phyloP scores from a whole-genome alignment of 2,113 vertebrate species.

The Sylvia atricapilla region DNA sequence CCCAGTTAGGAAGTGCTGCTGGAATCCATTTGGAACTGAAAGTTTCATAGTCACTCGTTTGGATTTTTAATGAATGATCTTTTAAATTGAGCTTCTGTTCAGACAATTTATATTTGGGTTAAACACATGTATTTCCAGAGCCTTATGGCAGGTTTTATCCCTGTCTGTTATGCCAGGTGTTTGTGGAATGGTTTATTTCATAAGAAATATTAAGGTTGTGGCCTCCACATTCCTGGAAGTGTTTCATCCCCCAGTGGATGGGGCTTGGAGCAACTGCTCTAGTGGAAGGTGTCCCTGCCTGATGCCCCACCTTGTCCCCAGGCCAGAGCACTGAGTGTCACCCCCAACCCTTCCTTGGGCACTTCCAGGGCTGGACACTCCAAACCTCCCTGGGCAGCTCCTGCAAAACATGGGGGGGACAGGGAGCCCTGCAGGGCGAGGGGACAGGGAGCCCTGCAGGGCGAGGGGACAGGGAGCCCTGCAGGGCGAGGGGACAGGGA shows the following conservation, averaged over 20 bases:
- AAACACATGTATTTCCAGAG: accelerated
- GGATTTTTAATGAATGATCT: not conserved
- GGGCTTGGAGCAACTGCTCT: accelerated
- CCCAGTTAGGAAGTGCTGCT: not conserved
- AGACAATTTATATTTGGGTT: not conserved
- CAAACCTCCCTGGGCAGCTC: too few species aligned
- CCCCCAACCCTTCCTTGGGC: too few species aligned
- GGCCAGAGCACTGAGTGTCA: too few species aligned
- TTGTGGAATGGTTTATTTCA: not conserved
- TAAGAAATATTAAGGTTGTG: not conserved
- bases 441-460: too few species aligned
- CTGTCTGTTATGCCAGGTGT: not conserved
- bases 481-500: too few species aligned
- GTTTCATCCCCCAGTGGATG: not conserved
- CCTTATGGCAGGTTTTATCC: not conserved
- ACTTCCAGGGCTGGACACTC: too few species aligned
- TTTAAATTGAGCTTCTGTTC: not conserved
- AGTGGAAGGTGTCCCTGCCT: not conserved
- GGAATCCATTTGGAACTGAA: not conserved
- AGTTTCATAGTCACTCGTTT: not conserved
- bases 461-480: too few species aligned
- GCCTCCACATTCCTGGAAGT: not conserved
- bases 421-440: too few species aligned
- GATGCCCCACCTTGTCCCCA: too few species aligned
- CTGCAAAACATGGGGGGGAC: too few species aligned